phyloP scores from a whole-genome alignment of 2,888 invertebrate species.

The Acrobasis suavella region DNA sequence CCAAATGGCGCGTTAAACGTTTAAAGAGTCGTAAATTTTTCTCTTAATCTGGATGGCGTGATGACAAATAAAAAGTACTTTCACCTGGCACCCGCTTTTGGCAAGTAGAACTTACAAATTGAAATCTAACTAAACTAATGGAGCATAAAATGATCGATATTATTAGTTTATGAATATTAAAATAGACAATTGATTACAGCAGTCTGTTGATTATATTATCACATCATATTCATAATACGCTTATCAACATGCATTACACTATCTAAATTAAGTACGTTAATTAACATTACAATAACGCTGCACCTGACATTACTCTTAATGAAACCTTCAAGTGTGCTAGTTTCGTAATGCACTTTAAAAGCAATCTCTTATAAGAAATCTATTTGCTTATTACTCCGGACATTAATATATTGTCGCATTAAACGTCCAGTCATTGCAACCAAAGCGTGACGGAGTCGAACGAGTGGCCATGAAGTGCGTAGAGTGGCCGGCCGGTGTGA shows the following conservation, averaged over 20 bases:
- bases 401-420: constrained; percentile 76
- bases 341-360: constrained; percentile 45
- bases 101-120: constrained; percentile 31
- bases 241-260: constrained; percentile 16
- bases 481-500: constrained; percentile 68
- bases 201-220: constrained; percentile 10
- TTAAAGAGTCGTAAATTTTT: constrained; percentile 67
- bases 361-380: constrained; percentile 50
- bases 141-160: not conserved
- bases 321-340: constrained; percentile 28
- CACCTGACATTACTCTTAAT: constrained; percentile 23
- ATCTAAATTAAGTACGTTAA: constrained; percentile 18
- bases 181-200: constrained; percentile 11
- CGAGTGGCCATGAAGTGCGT: constrained; percentile 81
- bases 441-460: constrained; percentile 78
- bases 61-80: constrained; percentile 69
- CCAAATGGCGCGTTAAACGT: constrained; percentile 68
- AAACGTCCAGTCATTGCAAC: constrained; percentile 69
- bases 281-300: constrained; percentile 17
- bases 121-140: constrained; percentile 5
- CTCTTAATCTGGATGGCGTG: constrained; percentile 56
- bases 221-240: constrained; percentile 7
- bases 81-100: constrained; percentile 57
- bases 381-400: constrained; percentile 68
- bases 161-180: not conserved